phyloP scores from a whole-genome alignment of 2,113 vertebrate genomes.

The Chinchilla lanigera region DNA sequence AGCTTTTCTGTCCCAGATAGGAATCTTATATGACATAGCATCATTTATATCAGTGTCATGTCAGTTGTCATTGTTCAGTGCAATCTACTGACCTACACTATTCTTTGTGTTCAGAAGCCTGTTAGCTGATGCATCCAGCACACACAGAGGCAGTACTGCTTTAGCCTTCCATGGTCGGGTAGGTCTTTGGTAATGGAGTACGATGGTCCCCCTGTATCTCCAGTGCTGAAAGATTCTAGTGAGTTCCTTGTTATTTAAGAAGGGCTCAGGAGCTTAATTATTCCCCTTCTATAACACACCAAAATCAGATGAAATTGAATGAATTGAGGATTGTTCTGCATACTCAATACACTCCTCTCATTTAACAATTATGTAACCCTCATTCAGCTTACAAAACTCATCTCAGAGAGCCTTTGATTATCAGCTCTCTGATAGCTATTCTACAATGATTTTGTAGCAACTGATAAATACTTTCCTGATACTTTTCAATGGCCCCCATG shows the following conservation, averaged over 20 bases:
- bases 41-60: background rate
- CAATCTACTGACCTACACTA: background rate
- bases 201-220: fast-evolving
- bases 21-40: background rate
- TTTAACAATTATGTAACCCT: background rate
- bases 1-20: background rate
- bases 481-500: background rate
- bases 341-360: background rate
- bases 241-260: background rate
- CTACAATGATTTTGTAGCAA: background rate
- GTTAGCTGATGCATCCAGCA: background rate
- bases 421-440: background rate
- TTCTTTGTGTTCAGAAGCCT: background rate
- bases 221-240: background rate
- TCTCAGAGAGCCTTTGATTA: background rate
- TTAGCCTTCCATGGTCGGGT: background rate
- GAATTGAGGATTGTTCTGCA: background rate
- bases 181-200: background rate
- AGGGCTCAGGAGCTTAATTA: background rate
- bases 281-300: fast-evolving
- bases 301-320: background rate
- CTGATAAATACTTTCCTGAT: background rate
- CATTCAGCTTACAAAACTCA: background rate
- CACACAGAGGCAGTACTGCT: fast-evolving
- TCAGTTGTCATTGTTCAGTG: background rate